Percentiles rank a stretch among this genome's conserved stretches.
Conservation (phyloP, 2,113 vertebrate genomes). For the Platycercus adscitus region DNA sequence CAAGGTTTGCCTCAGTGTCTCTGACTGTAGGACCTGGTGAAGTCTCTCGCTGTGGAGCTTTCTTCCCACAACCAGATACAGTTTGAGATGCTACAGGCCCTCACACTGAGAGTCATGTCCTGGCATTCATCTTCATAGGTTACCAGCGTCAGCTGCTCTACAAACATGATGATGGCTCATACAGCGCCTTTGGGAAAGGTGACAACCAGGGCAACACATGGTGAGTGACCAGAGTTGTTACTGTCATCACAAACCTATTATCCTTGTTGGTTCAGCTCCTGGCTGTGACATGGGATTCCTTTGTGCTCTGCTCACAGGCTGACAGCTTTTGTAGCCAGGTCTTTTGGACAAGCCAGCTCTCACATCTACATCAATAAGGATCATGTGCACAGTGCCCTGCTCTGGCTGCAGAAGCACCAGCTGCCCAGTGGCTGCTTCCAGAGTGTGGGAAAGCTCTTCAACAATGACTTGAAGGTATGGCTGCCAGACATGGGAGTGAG, state of each 20-base stretch:
- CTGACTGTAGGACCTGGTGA: not conserved
- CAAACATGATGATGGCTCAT: slow-evolving; percentile 73
- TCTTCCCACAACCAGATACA: not conserved
- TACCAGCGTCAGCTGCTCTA: slow-evolving; percentile 86
- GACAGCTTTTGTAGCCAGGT: slow-evolving; percentile 81
- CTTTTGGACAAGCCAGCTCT: slow-evolving; percentile 72
- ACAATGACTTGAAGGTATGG: slow-evolving; percentile 82
- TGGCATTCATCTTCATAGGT: slow-evolving; percentile 57
- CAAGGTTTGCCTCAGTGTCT: not conserved
- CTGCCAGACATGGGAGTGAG: not conserved
- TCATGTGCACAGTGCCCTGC: slow-evolving; percentile 29
- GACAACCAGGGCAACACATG: slow-evolving; percentile 77
- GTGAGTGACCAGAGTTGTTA: slow-evolving; percentile 61
- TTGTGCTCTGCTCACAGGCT: slow-evolving; percentile 66
- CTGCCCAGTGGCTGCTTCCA: slow-evolving; percentile 76
- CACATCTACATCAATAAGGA: slow-evolving; percentile 72
- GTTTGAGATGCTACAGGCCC: not conserved
- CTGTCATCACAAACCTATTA: not conserved
- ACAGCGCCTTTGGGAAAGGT: slow-evolving; percentile 81
- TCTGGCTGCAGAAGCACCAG: slow-evolving; percentile 75
- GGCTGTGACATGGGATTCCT: not conserved
- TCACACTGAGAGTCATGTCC: not conserved
- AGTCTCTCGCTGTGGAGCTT: not conserved
- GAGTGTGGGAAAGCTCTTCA: slow-evolving; percentile 75
- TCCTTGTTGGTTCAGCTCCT: not conserved